These are phyloP conservation scores for Trogon melanurus DNA, from an alignment of 2,113 vertebrate species.

Conservation along the genomic window DNA sequence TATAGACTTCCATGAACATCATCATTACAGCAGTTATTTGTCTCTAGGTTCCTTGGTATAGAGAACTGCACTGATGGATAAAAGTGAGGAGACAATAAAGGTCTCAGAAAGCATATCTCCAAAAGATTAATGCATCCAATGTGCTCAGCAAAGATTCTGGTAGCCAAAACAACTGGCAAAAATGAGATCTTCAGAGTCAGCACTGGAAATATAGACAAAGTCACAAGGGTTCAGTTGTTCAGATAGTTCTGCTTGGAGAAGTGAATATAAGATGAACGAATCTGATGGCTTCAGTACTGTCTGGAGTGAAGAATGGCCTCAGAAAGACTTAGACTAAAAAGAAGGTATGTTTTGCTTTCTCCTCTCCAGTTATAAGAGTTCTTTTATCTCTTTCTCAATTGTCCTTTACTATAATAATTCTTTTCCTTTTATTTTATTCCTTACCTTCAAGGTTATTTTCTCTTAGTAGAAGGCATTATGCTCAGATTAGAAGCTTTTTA, in stretches of 20 bases:
- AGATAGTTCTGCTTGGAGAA: neutral
- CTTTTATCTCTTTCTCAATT: neutral
- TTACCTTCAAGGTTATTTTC: neutral
- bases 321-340: neutral
- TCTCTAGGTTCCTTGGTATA: neutral
- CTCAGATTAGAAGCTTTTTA: neutral
- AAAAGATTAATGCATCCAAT: neutral
- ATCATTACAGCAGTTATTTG: neutral
- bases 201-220: neutral
- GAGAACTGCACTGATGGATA: neutral
- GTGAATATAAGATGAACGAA: neutral
- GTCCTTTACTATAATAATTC: neutral
- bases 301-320: neutral
- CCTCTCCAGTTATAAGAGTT: neutral
- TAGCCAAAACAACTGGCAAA: neutral
- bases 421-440: neutral
- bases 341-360: neutral
- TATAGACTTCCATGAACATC: neutral
- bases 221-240: fast-evolving
- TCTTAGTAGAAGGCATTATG: neutral
- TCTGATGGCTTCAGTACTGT: neutral
- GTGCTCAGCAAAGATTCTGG: neutral
- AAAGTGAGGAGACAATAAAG: neutral
- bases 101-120: neutral
- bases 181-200: neutral